Base-by-base conservation (phyloP, 2,797 vertebrate genomes). In the Poeciliopsis presidionis region DNA sequence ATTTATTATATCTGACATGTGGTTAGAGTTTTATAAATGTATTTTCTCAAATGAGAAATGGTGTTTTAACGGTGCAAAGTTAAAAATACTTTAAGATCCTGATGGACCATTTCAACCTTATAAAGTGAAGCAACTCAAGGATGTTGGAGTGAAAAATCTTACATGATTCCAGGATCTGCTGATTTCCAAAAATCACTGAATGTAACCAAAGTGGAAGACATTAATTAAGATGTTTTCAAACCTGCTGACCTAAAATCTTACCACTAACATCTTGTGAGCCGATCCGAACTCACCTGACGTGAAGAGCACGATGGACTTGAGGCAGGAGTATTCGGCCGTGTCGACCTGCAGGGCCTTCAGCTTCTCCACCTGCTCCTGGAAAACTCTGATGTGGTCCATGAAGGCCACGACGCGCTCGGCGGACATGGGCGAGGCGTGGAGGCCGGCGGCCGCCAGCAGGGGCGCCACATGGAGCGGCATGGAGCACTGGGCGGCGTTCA, bases 351-450 rank as follows among this genome's bases (percentile, higher is more conserved):
- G 95, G 4, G 92, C 96, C 92, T 96, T 97, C 88, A 97, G 96
- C 92, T 97, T 97, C 93, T 97, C 96, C 91, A 97, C 96, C 92
- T 97, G 97, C 91, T 97, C 96, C 84, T 97, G 97, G 94, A 97
- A 97, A 82, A 97, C 95, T 0, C 97, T 95, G 90, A 97, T 96
- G 93, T 97, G 96, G 92, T 97, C 97, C 97, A 97, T 97, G 94
- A 97, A 97, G 82, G 97, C 97, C 88, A 96, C 96, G 49, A 96
- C 97, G 0, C 96, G 94, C 77, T 97, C 97, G 0, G 97, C 96
- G 0, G 96, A 96, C 97, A 97, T 96, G 59, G 97, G 97, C 0
- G 96, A 96, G 28, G 96, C 97, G 12, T 97, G 97, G 73, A 97
- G 95, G 75, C 97, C 97, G 0, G 97, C 97, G 0, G 96, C 96